Conservation (phyloP, 2,888 invertebrate species). For the Habrosyne pyritoides region DNA sequence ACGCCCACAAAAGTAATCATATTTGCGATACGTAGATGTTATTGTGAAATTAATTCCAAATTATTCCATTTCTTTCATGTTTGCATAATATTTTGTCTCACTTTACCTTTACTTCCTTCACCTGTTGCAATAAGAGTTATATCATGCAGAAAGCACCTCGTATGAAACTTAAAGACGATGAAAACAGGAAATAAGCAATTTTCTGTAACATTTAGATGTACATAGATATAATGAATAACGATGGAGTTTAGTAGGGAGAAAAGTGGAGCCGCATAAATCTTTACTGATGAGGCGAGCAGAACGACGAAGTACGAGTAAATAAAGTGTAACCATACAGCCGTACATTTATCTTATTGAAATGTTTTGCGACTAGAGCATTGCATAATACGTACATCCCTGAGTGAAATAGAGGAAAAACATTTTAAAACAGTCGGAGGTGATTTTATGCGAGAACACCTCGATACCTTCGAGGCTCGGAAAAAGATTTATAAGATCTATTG, state of each 20-base stretch:
- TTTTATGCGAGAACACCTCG: neutral
- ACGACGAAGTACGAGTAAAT: neutral
- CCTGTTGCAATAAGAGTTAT: neutral
- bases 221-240: slow-evolving; percentile 23
- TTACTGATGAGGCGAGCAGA: slow-evolving; percentile 47
- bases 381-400: neutral
- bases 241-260: slow-evolving; percentile 31
- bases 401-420: too few relatives aligned
- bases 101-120: too few relatives aligned
- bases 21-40: too few relatives aligned
- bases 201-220: slow-evolving; percentile 24
- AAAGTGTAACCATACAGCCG: neutral
- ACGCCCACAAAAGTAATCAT: too few relatives aligned
- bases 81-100: too few relatives aligned
- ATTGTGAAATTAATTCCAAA: too few relatives aligned
- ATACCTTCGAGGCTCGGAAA: neutral
- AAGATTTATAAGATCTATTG: neutral
- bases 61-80: too few relatives aligned
- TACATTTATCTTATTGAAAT: neutral
- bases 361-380: neutral
- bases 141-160: neutral
- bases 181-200: slow-evolving; percentile 41
- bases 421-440: too few relatives aligned
- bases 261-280: slow-evolving; percentile 56
- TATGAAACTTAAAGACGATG: slow-evolving; percentile 23